phyloP scores from a whole-genome alignment of 2,888 invertebrate genomes.

The Pimpla rufipes region DNA sequence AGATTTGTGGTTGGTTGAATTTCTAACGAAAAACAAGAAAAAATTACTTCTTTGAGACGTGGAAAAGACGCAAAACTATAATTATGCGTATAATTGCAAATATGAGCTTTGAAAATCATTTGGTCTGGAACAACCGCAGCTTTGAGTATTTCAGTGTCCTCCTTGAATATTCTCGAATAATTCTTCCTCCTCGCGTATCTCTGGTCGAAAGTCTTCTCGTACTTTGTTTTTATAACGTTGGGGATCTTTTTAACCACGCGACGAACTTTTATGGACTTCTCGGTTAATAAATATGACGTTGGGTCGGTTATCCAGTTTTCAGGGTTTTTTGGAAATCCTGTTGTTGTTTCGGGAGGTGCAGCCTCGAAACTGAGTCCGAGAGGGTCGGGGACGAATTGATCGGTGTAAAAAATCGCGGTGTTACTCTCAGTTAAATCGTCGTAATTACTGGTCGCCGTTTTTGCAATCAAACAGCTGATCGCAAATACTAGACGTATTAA shows the following conservation, averaged over 20 bases:
- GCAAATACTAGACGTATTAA: not conserved
- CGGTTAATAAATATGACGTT: not conserved
- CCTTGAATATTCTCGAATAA: constrained; percentile 58
- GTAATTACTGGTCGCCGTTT: constrained; percentile 5
- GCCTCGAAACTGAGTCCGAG: constrained; percentile 23
- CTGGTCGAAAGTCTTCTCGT: constrained; percentile 48
- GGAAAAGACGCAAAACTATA: constrained; percentile 50
- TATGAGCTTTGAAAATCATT: not conserved
- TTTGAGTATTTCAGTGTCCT: not conserved
- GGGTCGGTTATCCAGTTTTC: not conserved
- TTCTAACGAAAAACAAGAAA: not conserved
- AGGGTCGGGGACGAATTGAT: constrained; percentile 20
- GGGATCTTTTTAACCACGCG: not conserved
- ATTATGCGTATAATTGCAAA: constrained; percentile 20
- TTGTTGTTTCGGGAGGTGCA: not conserved
- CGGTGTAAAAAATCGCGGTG: not conserved
- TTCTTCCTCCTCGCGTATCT: constrained; percentile 32
- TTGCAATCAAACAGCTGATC: not conserved
- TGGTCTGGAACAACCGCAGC: not conserved
- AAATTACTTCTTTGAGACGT: constrained; percentile 46
- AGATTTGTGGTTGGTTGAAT: not conserved
- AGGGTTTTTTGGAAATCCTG: not conserved
- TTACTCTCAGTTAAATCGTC: constrained; percentile 1
- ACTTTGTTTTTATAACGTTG: constrained; percentile 31
- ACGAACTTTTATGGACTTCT: not conserved